Percentiles rank a stretch among this genome's conserved stretches.
These are phyloP conservation scores for Oreochromis tanganicae DNA, from an alignment of 2,113 vertebrate genomes.

Conservation along the genomic window DNA sequence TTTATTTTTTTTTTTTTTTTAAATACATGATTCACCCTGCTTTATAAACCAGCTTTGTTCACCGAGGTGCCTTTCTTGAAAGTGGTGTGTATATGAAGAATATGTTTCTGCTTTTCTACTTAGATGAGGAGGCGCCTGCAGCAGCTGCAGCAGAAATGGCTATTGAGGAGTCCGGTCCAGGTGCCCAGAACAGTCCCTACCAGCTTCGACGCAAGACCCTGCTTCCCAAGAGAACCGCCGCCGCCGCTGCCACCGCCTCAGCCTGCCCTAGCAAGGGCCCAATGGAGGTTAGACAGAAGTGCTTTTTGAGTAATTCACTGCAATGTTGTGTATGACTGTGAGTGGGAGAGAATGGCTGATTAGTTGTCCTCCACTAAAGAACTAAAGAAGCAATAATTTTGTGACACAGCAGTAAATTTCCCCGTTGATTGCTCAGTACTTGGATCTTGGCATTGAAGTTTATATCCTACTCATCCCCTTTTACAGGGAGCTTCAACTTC, in stretches of 20 bases:
- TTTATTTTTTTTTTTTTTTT: neutral
- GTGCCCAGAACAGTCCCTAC: slow-evolving; percentile 99
- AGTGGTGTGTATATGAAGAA: neutral
- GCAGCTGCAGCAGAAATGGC: slow-evolving; percentile 89
- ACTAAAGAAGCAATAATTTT: neutral
- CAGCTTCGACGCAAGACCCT: slow-evolving; percentile 98
- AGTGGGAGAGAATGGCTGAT: neutral
- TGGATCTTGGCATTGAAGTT: neutral
- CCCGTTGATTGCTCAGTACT: neutral
- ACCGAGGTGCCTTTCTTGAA: neutral
- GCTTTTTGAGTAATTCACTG: neutral
- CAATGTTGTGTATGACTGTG: neutral
- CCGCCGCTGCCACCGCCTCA: slow-evolving; percentile 83
- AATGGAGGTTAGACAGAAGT: slow-evolving; percentile 83
- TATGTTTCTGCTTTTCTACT: slow-evolving; percentile 10
- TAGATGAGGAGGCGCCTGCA: slow-evolving; percentile 98
- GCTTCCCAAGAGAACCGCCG: slow-evolving; percentile 91
- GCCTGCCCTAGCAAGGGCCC: slow-evolving; percentile 83
- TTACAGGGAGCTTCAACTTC: slow-evolving; percentile 95
- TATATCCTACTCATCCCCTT: neutral
- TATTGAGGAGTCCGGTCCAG: slow-evolving; percentile 98
- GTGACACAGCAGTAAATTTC: neutral
- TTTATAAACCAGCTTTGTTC: neutral
- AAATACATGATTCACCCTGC: neutral
- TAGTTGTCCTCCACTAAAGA: neutral